phyloP scores from a whole-genome alignment of 2,797 vertebrate species.

The Manis javanica region DNA sequence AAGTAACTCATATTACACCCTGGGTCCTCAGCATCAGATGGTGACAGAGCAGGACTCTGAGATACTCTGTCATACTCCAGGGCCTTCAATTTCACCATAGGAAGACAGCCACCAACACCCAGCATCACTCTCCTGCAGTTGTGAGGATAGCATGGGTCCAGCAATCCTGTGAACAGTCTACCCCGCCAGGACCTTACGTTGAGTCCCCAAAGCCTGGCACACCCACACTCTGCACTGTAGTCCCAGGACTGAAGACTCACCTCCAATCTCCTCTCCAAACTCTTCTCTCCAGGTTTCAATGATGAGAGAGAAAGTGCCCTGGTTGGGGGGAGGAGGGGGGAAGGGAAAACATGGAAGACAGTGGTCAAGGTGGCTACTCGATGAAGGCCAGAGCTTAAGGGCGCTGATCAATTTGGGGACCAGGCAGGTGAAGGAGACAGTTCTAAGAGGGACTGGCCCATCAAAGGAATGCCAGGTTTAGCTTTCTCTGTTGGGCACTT shows the following conservation, averaged over 20 bases:
- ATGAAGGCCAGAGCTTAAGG: neutral
- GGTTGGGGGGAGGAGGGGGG: neutral
- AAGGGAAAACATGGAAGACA: neutral
- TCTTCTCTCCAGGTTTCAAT: conserved; percentile 93
- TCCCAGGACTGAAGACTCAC: conserved; percentile 83
- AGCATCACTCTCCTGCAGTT: neutral
- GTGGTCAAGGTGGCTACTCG: neutral
- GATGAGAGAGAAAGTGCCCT: conserved; percentile 93
- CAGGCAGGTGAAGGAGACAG: neutral
- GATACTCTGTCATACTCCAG: neutral
- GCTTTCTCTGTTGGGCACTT: neutral
- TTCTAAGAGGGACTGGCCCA: neutral
- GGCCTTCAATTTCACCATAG: neutral
- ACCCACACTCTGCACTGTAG: neutral
- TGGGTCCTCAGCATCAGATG: neutral
- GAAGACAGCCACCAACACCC: neutral
- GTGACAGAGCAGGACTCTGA: neutral
- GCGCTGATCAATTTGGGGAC: neutral
- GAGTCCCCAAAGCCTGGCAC: neutral
- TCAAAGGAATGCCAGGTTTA: neutral
- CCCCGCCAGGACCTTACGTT: neutral
- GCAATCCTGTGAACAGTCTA: neutral
- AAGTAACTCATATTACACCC: neutral
- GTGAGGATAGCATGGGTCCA: neutral
- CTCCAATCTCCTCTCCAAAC: conserved; percentile 87